phyloP scores from a whole-genome alignment of 2,888 invertebrate species.

The Tenthredo mesomela region DNA sequence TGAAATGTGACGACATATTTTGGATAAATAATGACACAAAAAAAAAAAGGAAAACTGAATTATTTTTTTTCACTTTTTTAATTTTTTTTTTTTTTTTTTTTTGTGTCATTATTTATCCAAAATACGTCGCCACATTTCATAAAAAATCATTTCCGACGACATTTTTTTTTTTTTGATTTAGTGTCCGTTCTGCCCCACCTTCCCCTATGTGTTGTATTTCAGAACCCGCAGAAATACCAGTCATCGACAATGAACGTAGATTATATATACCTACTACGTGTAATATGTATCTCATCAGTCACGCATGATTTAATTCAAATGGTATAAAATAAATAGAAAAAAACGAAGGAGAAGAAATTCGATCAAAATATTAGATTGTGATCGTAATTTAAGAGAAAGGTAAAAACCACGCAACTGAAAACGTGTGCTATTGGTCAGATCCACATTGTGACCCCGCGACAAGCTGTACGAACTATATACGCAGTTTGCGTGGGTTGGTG shows the following conservation, averaged over 20 bases:
- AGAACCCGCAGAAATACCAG: background rate
- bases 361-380: background rate
- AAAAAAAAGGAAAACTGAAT: no score
- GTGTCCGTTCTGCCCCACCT: no score
- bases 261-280: background rate
- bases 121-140: no score
- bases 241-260: background rate
- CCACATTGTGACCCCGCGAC: background rate
- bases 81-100: no score
- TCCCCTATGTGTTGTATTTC: background rate
- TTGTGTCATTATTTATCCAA: no score
- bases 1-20: no score
- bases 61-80: no score
- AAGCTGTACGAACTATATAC: background rate
- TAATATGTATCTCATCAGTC: background rate
- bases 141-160: no score
- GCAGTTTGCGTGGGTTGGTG: background rate
- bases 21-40: no score
- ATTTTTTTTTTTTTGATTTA: no score
- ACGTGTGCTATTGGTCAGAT: background rate
- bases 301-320: background rate
- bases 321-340: no score
- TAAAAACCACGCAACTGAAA: constrained; percentile 5
- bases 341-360: background rate
- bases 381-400: constrained; percentile 20